A percentile compares a stretch with the other conserved stretches of the same genome.
These are phyloP conservation scores for Crepidodera aurea DNA, from an alignment of 2,888 invertebrate genomes.

Conservation along the genomic window DNA sequence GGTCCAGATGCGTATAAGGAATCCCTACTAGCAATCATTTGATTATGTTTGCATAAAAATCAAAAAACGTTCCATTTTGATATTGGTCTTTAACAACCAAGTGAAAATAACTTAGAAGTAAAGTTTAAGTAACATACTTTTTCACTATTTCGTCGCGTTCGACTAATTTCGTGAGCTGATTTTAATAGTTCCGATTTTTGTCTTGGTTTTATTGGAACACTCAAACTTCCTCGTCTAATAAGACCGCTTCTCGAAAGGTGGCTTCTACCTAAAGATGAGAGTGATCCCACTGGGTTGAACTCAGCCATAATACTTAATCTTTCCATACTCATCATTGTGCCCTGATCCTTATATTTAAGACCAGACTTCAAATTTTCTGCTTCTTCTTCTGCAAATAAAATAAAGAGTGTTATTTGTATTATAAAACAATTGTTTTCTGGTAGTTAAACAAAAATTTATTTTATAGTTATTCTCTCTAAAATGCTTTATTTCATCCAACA, in stretches of 20 bases:
- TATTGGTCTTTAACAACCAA: no score
- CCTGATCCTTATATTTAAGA: conserved; percentile 74
- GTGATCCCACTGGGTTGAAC: conserved; percentile 78
- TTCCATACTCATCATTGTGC: conserved; percentile 76
- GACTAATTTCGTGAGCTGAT: conserved; percentile 73
- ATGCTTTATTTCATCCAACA: no score
- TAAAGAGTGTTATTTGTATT: no score
- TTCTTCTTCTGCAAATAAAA: conserved; percentile 60
- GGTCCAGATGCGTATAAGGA: no score
- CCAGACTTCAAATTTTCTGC: conserved; percentile 68
- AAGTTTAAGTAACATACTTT: conserved; percentile 19
- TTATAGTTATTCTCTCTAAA: no score
- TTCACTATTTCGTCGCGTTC: conserved; percentile 15
- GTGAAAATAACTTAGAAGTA: no score
- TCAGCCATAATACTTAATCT: conserved; percentile 77
- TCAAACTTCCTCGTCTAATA: conserved; percentile 65
- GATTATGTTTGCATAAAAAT: no score
- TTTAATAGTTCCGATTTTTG: conserved; percentile 72
- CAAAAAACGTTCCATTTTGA: no score
- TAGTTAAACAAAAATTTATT: no score
- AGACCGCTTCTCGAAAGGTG: conserved; percentile 47
- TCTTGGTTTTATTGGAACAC: conserved; percentile 63
- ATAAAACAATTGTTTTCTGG: not conserved
- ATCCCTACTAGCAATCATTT: no score
- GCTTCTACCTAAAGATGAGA: conserved; percentile 72